Percentiles rank a stretch among this genome's conserved stretches.
phyloP scores from a whole-genome alignment of 2,797 vertebrate species.

The Acridotheres tristis region DNA sequence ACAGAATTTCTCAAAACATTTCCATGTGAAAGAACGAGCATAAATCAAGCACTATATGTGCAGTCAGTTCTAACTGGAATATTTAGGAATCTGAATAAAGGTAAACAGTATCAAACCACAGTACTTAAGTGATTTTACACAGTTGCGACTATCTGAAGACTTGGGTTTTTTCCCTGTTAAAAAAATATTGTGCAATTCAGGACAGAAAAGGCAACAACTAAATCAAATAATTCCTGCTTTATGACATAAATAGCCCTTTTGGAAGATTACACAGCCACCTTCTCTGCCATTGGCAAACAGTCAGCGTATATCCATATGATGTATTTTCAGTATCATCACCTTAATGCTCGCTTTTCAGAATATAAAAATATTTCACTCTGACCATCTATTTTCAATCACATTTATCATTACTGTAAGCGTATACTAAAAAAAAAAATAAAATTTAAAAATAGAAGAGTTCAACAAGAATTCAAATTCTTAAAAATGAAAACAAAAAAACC shows the following conservation, averaged over 20 bases:
- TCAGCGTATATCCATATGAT: neutral
- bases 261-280: constrained; percentile 18
- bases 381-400: neutral
- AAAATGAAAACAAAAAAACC: neutral
- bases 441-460: neutral
- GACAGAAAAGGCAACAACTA: constrained; percentile 41
- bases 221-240: constrained; percentile 49
- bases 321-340: neutral
- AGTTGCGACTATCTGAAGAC: neutral
- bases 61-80: constrained; percentile 41
- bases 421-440: neutral
- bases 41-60: constrained; percentile 27
- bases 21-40: neutral
- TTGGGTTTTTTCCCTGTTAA: neutral
- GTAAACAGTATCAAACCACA: constrained; percentile 41
- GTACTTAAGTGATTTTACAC: constrained; percentile 35
- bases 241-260: constrained; percentile 43
- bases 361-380: neutral
- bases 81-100: constrained; percentile 42
- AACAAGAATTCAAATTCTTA: constrained; percentile 2
- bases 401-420: neutral
- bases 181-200: constrained; percentile 59
- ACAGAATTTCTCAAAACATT: constrained; percentile 57
- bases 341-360: neutral
- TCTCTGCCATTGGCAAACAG: neutral